Conservation (phyloP, 2,797 vertebrate species). For the Anguilla marmorata region DNA sequence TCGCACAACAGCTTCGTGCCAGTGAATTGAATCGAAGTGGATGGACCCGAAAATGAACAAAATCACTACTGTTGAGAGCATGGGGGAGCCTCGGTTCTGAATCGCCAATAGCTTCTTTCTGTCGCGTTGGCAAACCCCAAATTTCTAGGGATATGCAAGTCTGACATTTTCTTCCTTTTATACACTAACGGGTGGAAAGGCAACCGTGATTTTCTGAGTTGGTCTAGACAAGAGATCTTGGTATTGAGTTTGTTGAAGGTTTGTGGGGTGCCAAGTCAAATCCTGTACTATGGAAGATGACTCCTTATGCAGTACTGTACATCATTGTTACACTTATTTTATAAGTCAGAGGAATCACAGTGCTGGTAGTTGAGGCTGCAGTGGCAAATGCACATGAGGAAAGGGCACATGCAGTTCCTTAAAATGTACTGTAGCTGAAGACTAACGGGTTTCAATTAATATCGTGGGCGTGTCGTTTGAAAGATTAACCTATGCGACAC, state of each 20-base stretch:
- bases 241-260: neutral
- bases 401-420: neutral
- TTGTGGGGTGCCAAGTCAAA: neutral
- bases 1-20: slow-evolving; percentile 68
- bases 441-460: neutral
- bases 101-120: neutral
- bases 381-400: neutral
- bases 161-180: slow-evolving; percentile 12
- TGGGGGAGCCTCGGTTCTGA: neutral
- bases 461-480: neutral
- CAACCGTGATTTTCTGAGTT: slow-evolving; percentile 5
- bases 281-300: neutral
- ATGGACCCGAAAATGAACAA: slow-evolving; percentile 72
- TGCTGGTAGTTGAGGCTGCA: neutral
- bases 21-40: slow-evolving; percentile 74
- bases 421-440: slow-evolving; percentile 13
- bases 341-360: neutral
- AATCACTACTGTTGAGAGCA: neutral
- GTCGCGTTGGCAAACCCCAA: slow-evolving; percentile 9
- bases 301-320: neutral
- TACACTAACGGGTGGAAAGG: slow-evolving; percentile 18
- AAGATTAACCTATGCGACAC: neutral
- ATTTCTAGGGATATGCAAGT: slow-evolving; percentile 21
- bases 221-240: neutral
- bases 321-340: slow-evolving; percentile 10